Evolutionary conservation across 37 sponge, comb jelly and placozoan species (phyloP), one percentile per base, ranked within the genome.

Genomic region (Hexactinellida sp.): DNA sequence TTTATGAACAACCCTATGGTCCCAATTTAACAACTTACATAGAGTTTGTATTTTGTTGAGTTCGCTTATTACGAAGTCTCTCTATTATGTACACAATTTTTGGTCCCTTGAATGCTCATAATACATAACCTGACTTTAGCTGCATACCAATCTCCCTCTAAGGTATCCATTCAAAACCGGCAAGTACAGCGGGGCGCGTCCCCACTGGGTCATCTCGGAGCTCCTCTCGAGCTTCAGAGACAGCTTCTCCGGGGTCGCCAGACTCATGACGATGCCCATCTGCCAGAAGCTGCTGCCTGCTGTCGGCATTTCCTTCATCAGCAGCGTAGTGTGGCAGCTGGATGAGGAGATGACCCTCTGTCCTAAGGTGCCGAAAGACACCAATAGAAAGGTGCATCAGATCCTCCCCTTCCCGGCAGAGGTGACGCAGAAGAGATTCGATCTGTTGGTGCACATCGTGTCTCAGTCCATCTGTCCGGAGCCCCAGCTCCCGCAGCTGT

Each of bases 151-250:
- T n/a, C n/a, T n/a, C n/a, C n/a, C 76, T 25, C 30, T 63, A 10
- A 63, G 76, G 34, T 63, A 63, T 63, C 76, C 76, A 25, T 63
- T 25, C 76, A 63, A 63, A n/a, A 21, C 76, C 34, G 76, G 76
- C 19, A 63, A 28, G 25, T 63, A 63, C 76, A 63, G 32, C 32
- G 30, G 30, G 3, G 19, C 21, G 34, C 21, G 13, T 3, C 76
- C 76, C 3, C 76, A 63, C 34, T 63, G 76, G 76, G 34, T 63
- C 3, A 63, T 63, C 3, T 10, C 76, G 13, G 76, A 63, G 3
- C 76, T 63, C 76, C 30, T 63, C 28, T 25, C 76, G 21, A 32
- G 5, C 3, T 63, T 63, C 30, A 63, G 76, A 63, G 76, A 63
- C 34, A 63, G 76, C 13, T 63, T 63, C 76, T 63, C 76, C 5